Base-by-base conservation (phyloP, 2,888 invertebrate genomes). In the Formica aserva region DNA sequence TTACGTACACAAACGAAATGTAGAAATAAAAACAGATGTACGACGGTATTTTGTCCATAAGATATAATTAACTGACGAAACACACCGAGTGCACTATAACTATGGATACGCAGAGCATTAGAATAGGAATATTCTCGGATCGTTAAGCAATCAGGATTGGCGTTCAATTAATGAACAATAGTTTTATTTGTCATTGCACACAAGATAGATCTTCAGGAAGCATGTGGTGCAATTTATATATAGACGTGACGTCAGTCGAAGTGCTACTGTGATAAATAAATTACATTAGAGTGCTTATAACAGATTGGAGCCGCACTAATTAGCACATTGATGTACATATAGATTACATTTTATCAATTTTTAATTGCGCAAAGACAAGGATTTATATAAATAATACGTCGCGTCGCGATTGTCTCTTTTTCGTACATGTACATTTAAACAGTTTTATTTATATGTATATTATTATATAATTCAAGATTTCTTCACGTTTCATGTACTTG, bases 291-390 rank as follows among this genome's bases (percentile, higher is more conserved):
- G 65, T 71, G 71, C 63, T 80, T 78, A 32, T 32, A 71, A 65
- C 45, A 60, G 18, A 48, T 60, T 22, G 55, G 55, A 29, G 74
- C 55, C 32, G 35, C 55, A 74, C 32, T 32, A 52, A 62, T 48
- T 75, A 75, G 69, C 55, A 75, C 63, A 82, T 83, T 65, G 52
- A 41, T 88, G 88, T 88, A 89, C 78, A 88, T 88, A 88, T 82
- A 86, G 35, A 38, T 78, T 83, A 75, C 29, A 45, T 87, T 81
- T 69, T 26, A 41, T 55, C 57, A 29, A 45, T 57, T 60, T 69
- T 45, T 69, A 77, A 48, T 48, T 48, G 41, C 57, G 69, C 78
- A 29, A 60, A 35, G 18, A 18, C 29, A 32, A 69, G 38, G 22
- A 41, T 41, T 55, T 3, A 38, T 26, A 26, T 26, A 26, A 26